Base-by-base conservation (phyloP, 2,888 invertebrate species). In the Tetanocera ferruginea region DNA sequence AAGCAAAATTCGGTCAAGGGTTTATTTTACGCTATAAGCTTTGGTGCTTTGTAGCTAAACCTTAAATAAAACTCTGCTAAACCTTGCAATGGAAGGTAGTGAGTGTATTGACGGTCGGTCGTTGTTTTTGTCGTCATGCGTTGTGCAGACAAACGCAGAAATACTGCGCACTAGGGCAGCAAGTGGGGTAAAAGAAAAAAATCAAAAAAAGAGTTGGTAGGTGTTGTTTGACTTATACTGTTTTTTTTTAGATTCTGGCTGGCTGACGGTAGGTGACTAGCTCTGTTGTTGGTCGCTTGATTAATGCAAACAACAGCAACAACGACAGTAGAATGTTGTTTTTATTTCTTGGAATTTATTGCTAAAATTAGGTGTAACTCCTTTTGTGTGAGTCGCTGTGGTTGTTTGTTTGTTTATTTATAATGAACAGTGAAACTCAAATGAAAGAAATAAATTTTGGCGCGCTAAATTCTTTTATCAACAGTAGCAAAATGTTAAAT, bases 1-100 rank as follows among this genome's bases (percentile, higher is more conserved):
- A 57, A 67, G 6, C 57, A 57, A 69, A 76, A 76, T 76, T 69
- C 76, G 76, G 76, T 76, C 76, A 76, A 69, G 76, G 69, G 60
- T 76, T 67, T 67, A n/a, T 19, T 57, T 37, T 73, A 17, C 43
- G 17, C 25, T 34, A 34, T 60, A 43, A 55, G 34, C 57, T n/a
- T n/a, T 57, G 5, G 57, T 11, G 72, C 31, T 57, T 57, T 57
- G 9, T 3, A 57, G 31, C 31, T 23, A 71, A 28, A 28, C 31
- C 55, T 19, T 52, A 31, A 52, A 34, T 28, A 34, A n/a, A 34
- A 37, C 19, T 14, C 28, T 60, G n/a, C 60, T 60, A 43, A 43
- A 43, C 43, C 43, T 43, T 43, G 43, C 14, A 43, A 55, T 55
- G 55, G 23, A 19, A 19, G 9, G 23, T 23, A 55, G 23, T 9